Evolutionary conservation across 2,113 vertebrate species (phyloP).

Genomic region (pig (Sus scrofa)): DNA sequence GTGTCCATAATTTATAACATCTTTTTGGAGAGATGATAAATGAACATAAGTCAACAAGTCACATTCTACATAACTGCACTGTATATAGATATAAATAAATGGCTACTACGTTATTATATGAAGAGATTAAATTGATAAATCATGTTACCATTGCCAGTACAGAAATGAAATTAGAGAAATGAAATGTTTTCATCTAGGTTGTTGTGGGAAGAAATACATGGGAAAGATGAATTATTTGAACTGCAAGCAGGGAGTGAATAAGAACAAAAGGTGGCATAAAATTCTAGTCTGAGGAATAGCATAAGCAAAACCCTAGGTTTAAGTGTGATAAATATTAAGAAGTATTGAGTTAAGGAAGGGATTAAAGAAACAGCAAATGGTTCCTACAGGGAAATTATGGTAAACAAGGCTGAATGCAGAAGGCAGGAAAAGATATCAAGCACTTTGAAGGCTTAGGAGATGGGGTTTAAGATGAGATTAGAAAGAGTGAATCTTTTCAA

Average conservation of each 20-base stretch:
- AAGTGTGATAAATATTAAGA: background rate
- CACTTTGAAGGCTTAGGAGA: background rate
- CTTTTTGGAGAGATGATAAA: background rate
- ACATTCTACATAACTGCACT: background rate
- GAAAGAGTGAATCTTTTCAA: background rate
- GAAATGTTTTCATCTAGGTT: background rate
- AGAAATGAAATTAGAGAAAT: background rate
- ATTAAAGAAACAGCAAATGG: background rate
- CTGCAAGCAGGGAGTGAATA: background rate
- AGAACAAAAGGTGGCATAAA: background rate
- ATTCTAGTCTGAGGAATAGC: background rate
- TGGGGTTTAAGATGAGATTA: background rate
- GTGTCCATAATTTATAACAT: background rate
- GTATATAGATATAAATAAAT: background rate
- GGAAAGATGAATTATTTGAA: background rate
- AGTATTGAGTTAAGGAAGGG: background rate
- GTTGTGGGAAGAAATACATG: background rate
- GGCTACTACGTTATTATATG: background rate
- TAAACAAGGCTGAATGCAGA: background rate
- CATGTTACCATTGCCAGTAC: background rate
- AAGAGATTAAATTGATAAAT: constrained; percentile 12
- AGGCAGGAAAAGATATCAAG: background rate
- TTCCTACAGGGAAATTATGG: background rate
- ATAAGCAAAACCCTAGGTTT: background rate
- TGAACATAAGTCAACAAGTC: background rate